Base-by-base conservation (phyloP, 2,113 vertebrate genomes). In the Phodopus roborovskii region DNA sequence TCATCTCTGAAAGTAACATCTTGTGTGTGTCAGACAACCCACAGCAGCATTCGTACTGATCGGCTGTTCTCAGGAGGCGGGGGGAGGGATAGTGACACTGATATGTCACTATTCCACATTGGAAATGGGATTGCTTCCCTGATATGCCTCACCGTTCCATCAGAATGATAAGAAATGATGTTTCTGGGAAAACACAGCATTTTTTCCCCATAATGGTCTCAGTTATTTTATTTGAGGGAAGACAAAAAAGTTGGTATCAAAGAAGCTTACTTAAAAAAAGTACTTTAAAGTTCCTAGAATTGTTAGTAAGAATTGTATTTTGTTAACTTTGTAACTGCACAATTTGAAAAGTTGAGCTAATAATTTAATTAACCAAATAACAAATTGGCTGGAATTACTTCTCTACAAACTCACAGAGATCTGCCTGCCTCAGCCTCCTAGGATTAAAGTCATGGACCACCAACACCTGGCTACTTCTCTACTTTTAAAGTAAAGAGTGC, bases 201-300 rank as follows among this genome's bases (percentile, higher is more conserved):
- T 93, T 15, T 90, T 62, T 56, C 12, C 8, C 8, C 1, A 92
- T 82, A 15, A 17, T 85, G 36, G 88, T 78, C 92, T 84, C 20
- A 94, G 53, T 60, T 42, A 94, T 88, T 94, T 93, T 79, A 70
- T 17, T 94, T 91, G 85, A 96, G 78, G 87, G 36, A 87, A 9
- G 3, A 36, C 22, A 84, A 85, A 86, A 73, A 58, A 88, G 60
- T 39, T 85, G n/a, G 7, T 85, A 11, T 91, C 42, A 74, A n/a
- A 64, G 92, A 84, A 68, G 53, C 74, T 92, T 93, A 56, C 60
- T 78, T 91, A 11, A 42, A 91, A 90, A 81, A 70, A 7, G 26
- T 86, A 74, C n/a, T 81, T 20, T 48, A 36, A 62, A 28, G 24
- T 94, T 94, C 45, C 56, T 86, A 68, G 45, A 86, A 93, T 33